Conservation (phyloP, 2,113 vertebrate species). For the Limanda limanda region DNA sequence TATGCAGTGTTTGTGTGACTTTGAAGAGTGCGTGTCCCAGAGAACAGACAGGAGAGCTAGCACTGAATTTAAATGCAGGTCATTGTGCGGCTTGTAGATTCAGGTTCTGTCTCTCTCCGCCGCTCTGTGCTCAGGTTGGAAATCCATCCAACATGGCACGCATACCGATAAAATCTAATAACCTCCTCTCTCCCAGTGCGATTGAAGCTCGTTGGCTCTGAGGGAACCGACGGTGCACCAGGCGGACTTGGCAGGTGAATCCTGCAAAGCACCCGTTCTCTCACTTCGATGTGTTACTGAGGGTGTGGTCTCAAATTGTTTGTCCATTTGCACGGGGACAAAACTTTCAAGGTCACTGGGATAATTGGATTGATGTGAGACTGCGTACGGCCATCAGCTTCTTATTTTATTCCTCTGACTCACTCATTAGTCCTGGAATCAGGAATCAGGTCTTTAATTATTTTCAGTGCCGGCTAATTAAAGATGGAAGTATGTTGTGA, state of each 20-base stretch:
- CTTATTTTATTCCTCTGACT: slow-evolving; percentile 61
- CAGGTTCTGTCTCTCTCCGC: slow-evolving; percentile 14
- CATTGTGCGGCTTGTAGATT: slow-evolving; percentile 37
- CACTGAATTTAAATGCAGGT: slow-evolving; percentile 50
- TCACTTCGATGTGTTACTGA: slow-evolving; percentile 35
- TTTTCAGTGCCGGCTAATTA: slow-evolving; percentile 66
- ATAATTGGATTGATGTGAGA: slow-evolving; percentile 69
- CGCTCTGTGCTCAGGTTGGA: slow-evolving; percentile 26
- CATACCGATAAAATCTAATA: slow-evolving; percentile 43
- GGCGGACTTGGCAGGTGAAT: slow-evolving; percentile 21
- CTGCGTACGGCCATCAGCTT: slow-evolving; percentile 52
- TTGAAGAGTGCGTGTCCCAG: slow-evolving; percentile 26
- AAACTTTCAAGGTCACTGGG: slow-evolving; percentile 55
- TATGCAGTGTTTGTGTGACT: slow-evolving; percentile 6
- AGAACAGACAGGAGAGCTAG: slow-evolving; percentile 21
- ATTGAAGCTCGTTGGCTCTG: slow-evolving; percentile 7
- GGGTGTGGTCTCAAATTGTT: slow-evolving; percentile 24
- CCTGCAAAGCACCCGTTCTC: slow-evolving; percentile 2
- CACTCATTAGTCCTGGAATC: slow-evolving; percentile 61
- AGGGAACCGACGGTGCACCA: neutral
- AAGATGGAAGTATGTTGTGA: slow-evolving; percentile 37
- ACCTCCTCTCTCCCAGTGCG: slow-evolving; percentile 8
- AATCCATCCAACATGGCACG: slow-evolving; percentile 32
- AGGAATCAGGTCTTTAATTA: slow-evolving; percentile 66
- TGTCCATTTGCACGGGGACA: slow-evolving; percentile 32